These are phyloP conservation scores for Megathymus violae DNA, from an alignment of 1,140 invertebrate genomes.

Conservation along the genomic window DNA sequence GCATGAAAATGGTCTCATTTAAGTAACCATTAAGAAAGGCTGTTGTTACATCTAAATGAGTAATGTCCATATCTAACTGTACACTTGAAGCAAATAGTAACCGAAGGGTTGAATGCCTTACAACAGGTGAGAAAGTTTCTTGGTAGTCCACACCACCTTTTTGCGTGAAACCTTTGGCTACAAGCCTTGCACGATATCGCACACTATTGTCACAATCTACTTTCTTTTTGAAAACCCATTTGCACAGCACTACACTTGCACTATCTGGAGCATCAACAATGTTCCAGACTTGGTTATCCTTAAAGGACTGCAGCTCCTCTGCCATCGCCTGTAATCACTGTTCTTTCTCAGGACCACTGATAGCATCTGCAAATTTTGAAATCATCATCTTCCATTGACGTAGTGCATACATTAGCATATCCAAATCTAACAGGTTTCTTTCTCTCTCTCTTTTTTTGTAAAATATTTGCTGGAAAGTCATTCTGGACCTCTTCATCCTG, in stretches of 20 bases:
- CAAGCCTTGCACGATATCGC: slow-evolving; percentile 61
- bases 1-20: slow-evolving; percentile 62
- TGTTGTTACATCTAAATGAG: slow-evolving; percentile 63
- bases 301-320: slow-evolving; percentile 51
- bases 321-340: slow-evolving; percentile 54
- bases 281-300: slow-evolving; percentile 61
- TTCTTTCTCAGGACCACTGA: slow-evolving; percentile 46
- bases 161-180: slow-evolving; percentile 67
- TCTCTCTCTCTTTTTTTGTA: slow-evolving; percentile 15
- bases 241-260: slow-evolving; percentile 58
- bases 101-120: slow-evolving; percentile 48
- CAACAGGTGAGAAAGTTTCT: slow-evolving; percentile 65
- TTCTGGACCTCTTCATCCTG: too few species aligned
- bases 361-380: slow-evolving; percentile 51
- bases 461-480: too few species aligned
- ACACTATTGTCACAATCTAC: slow-evolving; percentile 36
- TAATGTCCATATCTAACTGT: slow-evolving; percentile 50
- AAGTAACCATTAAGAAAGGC: slow-evolving; percentile 67
- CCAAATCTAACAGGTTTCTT: slow-evolving; percentile 28
- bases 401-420: slow-evolving; percentile 5
- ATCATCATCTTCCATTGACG: too few species aligned
- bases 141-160: slow-evolving; percentile 62
- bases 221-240: slow-evolving; percentile 60
- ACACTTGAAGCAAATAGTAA: slow-evolving; percentile 58
- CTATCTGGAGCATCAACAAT: slow-evolving; percentile 54